Conservation (phyloP, 2,113 vertebrate species). For the Pseudorasbora parva region DNA sequence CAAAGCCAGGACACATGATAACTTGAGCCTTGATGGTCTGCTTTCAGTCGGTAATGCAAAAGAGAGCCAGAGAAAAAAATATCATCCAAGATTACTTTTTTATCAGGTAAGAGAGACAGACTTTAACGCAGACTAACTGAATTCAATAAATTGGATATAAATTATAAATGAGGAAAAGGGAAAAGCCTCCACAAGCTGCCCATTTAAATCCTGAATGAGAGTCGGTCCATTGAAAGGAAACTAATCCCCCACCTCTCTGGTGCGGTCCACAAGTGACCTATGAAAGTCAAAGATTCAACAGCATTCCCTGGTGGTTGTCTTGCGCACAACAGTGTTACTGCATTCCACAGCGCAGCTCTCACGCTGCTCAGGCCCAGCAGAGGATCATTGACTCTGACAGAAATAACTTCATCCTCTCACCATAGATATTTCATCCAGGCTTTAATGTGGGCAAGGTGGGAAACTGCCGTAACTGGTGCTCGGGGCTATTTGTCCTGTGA, state of each 20-base stretch:
- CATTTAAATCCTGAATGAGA: conserved; percentile 30
- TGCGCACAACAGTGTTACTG: conserved; percentile 61
- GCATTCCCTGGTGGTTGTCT: conserved; percentile 71
- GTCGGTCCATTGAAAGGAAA: background rate
- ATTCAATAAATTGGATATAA: conserved; percentile 2
- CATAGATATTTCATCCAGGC: conserved; percentile 52
- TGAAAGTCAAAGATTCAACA: conserved; percentile 62
- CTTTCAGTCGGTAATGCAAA: background rate
- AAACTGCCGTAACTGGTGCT: conserved; percentile 21
- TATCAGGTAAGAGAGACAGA: background rate
- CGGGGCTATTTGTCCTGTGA: conserved; percentile 46
- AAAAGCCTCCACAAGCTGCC: conserved; percentile 3
- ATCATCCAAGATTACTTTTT: conserved; percentile 8
- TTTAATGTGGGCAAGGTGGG: conserved; percentile 49
- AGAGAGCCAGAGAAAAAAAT: background rate
- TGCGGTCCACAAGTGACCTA: background rate
- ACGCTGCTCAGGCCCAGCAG: conserved; percentile 24
- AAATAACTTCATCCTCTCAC: conserved; percentile 51
- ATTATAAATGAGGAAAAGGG: conserved; percentile 8
- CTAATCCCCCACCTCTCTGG: background rate
- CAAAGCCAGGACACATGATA: background rate
- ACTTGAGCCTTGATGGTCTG: background rate
- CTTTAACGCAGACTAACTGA: background rate
- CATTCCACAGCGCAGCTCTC: background rate
- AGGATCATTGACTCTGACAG: conserved; percentile 51